Evolutionary conservation across 2,888 invertebrate species (phyloP), one percentile per base, ranked within the genome.

Genomic region (Empis stercorea): DNA sequence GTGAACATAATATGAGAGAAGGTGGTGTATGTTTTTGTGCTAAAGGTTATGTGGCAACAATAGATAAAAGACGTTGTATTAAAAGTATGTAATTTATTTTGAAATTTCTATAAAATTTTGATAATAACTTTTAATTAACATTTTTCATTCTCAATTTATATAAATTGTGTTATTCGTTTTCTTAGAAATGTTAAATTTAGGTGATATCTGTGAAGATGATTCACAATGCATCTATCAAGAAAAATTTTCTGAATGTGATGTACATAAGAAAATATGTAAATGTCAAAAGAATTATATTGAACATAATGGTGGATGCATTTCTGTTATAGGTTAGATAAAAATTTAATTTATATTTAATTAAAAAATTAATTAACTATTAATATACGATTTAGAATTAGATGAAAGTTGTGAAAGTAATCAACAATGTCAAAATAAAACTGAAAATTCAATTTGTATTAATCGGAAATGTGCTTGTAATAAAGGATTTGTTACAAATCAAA

Each of bases 41-140:
- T 23, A 30, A 15, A 5, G 46, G 49, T 15, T 56, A 54, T 40
- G 40, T 60, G 13, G 57, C 63, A 32, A 66, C 64, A 44, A 48
- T 9, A 1, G 68, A 66, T 48, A 57, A 52, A 7, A 57, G 66
- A 30, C 59, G 68, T 17, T 66, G 66, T 45, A 47, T 67, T 23
- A 48, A 54, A 14, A 51, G 57, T n/a, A n/a, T n/a, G n/a, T 61
- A 54, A 56, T 57, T 48, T 46, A 43, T 17, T 36, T 32, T 40
- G 43, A n/a, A n/a, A n/a, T n/a, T n/a, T n/a, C n/a, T n/a, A n/a
- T n/a, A n/a, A n/a, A n/a, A n/a, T n/a, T n/a, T 47, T 48, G 43
- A 16, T 38, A 20, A n/a, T n/a, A 20, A 20, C 20, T 20, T 20
- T 20, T 20, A 20, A 4, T 20, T 20, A 20, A 20, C 5, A 20